Conservation (phyloP, 2,113 vertebrate genomes). For the Panurus biarmicus region DNA sequence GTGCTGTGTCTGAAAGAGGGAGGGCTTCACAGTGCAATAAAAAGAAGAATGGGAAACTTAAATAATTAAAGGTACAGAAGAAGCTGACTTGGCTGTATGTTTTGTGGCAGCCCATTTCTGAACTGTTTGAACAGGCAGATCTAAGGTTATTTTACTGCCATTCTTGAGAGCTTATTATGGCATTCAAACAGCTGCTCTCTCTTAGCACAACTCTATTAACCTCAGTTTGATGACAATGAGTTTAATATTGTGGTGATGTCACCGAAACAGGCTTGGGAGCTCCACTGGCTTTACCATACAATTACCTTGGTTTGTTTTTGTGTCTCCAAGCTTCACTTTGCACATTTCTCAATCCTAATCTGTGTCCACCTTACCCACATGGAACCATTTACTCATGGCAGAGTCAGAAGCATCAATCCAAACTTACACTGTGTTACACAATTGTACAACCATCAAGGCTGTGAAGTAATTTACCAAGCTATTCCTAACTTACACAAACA, state of each 20-base stretch:
- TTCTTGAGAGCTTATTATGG: not conserved
- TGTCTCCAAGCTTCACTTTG: not conserved
- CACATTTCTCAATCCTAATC: not conserved
- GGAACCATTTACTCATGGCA: not conserved
- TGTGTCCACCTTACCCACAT: not conserved
- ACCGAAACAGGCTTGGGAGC: not conserved
- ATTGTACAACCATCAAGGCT: not conserved
- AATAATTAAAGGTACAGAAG: constrained; percentile 4
- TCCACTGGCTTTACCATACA: not conserved
- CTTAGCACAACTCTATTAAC: not conserved
- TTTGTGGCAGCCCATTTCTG: not conserved
- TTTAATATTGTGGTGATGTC: not conserved
- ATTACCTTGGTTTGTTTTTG: not conserved
- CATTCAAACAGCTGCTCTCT: not conserved
- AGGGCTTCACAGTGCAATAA: not conserved
- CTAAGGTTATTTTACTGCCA: not conserved
- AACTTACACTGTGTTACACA: not conserved
- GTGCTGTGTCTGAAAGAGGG: not conserved
- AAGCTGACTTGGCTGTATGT: not conserved
- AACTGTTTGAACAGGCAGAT: not conserved
- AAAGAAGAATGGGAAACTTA: not conserved
- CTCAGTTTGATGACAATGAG: not conserved
- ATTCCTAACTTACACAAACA: not conserved
- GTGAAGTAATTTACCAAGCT: not conserved
- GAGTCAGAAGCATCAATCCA: not conserved